These are phyloP conservation scores for Noctua janthina DNA, from an alignment of 2,888 invertebrate genomes.

Conservation along the genomic window DNA sequence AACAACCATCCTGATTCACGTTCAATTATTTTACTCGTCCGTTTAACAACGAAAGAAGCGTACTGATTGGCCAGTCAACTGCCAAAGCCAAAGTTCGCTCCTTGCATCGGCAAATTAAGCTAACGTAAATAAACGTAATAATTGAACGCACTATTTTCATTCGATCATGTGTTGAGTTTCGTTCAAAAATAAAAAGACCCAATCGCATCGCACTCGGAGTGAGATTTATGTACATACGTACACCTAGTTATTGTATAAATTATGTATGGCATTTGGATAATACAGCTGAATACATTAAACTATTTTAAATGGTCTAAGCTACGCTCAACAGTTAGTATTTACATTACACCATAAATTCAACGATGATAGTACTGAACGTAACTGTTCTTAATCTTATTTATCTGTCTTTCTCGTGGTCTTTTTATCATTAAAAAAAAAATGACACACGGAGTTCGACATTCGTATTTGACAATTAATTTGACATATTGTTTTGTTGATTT, in stretches of 20 bases:
- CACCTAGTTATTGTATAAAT: background rate
- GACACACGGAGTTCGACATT: background rate
- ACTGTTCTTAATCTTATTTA: background rate
- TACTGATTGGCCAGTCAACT: background rate
- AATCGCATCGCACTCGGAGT: background rate
- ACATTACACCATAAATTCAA: background rate
- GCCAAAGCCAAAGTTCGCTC: too few relatives aligned
- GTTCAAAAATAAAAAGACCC: background rate
- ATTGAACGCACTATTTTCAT: conserved; percentile 2
- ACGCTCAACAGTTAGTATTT: too few relatives aligned
- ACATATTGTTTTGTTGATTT: background rate
- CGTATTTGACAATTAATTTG: background rate
- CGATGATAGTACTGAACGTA: background rate
- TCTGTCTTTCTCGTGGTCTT: background rate
- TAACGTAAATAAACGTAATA: background rate
- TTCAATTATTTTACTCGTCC: conserved; percentile 16
- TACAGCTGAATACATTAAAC: background rate
- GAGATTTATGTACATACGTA: too few relatives aligned
- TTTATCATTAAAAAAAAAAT: background rate
- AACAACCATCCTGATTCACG: conserved; percentile 13
- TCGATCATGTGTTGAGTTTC: conserved; percentile 6
- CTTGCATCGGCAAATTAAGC: background rate
- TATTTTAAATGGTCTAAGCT: background rate
- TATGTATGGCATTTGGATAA: background rate
- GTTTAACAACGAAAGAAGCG: background rate